These are phyloP conservation scores for Colossoma macropomum DNA, from an alignment of 2,113 vertebrate species.

Conservation along the genomic window DNA sequence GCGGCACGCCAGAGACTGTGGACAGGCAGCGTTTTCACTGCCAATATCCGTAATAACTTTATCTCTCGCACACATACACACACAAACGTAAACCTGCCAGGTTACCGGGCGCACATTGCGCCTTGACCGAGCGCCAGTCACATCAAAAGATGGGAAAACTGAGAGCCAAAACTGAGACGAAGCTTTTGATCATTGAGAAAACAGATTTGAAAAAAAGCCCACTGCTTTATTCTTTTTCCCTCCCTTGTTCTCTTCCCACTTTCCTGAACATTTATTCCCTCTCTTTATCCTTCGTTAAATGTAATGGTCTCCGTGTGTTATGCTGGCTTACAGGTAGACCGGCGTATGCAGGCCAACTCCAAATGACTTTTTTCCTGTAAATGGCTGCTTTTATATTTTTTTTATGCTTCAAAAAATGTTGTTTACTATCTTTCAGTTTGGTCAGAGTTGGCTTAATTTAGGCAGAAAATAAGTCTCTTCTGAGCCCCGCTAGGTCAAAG, in stretches of 20 bases:
- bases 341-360: background rate
- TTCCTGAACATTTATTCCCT: constrained; percentile 51
- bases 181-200: constrained; percentile 69
- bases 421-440: background rate
- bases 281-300: constrained; percentile 32
- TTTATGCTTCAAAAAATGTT: background rate
- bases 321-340: background rate
- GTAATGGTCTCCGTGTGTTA: constrained; percentile 21
- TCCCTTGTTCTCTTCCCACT: constrained; percentile 43
- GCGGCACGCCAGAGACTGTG: constrained; percentile 56
- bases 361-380: background rate
- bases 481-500: background rate
- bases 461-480: background rate
- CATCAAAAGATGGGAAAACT: constrained; percentile 72
- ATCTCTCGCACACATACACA: constrained; percentile 19
- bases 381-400: background rate
- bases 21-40: constrained; percentile 53
- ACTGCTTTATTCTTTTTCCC: background rate
- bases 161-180: constrained; percentile 59
- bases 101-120: constrained; percentile 52
- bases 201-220: constrained; percentile 2
- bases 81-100: constrained; percentile 45
- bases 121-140: constrained; percentile 71
- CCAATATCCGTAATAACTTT: constrained; percentile 54
- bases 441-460: background rate